These are phyloP conservation scores for Lydus trimaculatus DNA, from an alignment of 2,888 invertebrate species.

Conservation along the genomic window DNA sequence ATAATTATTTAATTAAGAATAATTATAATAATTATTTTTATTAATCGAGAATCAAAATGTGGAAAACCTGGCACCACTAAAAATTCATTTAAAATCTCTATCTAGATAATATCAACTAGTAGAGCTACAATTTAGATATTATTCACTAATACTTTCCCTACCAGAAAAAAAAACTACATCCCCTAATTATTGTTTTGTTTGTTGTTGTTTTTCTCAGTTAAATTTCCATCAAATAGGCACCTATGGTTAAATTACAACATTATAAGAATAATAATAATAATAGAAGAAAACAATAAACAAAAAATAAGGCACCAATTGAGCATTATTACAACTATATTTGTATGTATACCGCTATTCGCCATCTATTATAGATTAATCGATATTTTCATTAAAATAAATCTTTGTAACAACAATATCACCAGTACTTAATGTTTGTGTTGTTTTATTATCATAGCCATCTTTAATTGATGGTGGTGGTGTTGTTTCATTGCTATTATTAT, in stretches of 20 bases:
- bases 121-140: no score
- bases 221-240: background rate
- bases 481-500: background rate
- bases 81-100: no score
- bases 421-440: slow-evolving; percentile 87
- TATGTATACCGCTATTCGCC: no score
- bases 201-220: no score
- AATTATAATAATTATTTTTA: slow-evolving; percentile 17
- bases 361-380: slow-evolving; percentile 34
- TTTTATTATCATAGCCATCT: slow-evolving; percentile 65
- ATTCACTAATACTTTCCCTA: no score
- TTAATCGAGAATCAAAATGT: slow-evolving; percentile 10
- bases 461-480: slow-evolving; percentile 47
- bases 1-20: slow-evolving; percentile 21
- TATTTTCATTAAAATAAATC: slow-evolving; percentile 65
- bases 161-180: no score
- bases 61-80: slow-evolving; percentile 2
- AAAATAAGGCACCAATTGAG: slow-evolving; percentile 22
- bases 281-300: no score
- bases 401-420: slow-evolving; percentile 92
- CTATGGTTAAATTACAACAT: no score
- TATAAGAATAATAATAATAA: no score
- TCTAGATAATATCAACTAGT: no score
- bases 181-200: no score
- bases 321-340: slow-evolving; percentile 12